Conservation (phyloP, 2,797 vertebrate species). For the Lacerta viridis region DNA sequence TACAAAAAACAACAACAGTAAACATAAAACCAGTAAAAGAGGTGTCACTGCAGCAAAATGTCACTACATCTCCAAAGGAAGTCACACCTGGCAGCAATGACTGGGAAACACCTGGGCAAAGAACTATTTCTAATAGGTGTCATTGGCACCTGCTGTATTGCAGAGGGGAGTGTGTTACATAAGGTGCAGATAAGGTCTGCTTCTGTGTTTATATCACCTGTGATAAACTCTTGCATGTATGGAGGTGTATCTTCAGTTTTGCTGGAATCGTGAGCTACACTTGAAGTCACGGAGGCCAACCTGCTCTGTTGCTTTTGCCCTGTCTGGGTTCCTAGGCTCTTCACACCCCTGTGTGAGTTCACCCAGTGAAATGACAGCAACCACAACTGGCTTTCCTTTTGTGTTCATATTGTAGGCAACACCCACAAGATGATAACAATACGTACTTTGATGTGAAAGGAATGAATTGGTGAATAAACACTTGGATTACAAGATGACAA, state of each 20-base stretch:
- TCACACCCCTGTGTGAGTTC: neutral
- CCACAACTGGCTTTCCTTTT: neutral
- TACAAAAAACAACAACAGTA: no score
- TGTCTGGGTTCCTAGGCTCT: neutral
- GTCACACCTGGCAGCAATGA: no score
- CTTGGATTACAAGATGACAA: neutral
- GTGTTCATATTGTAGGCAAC: neutral
- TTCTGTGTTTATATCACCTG: no score
- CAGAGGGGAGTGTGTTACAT: no score
- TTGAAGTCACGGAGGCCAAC: neutral
- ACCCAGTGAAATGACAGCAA: neutral
- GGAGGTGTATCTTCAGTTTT: neutral
- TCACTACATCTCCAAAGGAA: no score
- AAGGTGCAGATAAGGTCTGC: no score
- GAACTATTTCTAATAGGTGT: no score
- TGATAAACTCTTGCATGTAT: neutral
- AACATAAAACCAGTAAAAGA: no score
- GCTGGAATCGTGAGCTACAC: neutral
- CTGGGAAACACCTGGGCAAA: no score
- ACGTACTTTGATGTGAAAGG: neutral
- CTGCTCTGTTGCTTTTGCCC: neutral
- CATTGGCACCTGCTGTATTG: no score
- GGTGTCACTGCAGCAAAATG: no score
- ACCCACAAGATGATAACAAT: neutral
- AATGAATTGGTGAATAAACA: neutral